A percentile compares a stretch with the other conserved stretches of the same genome.
Evolutionary conservation across 37 sponge, comb jelly and placozoan genomes (phyloP).

Genomic region (Cliona cf. orientalis): DNA sequence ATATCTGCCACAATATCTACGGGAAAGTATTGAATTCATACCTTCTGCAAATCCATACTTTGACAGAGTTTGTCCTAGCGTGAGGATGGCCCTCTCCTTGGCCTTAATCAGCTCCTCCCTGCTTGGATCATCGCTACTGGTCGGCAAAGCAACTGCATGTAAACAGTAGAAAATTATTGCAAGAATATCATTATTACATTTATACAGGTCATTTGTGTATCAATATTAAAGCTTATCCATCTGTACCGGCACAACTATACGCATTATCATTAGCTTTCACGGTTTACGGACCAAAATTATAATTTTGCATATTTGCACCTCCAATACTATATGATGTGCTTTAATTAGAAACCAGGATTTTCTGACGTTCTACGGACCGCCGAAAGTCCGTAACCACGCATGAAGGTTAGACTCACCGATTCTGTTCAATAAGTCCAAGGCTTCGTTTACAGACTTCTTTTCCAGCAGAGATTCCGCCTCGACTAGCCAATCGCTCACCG

Average conservation of each 20-base stretch:
- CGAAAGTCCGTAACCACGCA: too few species aligned
- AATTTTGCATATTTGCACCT: too few species aligned
- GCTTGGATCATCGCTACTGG: too few species aligned
- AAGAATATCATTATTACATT: too few species aligned
- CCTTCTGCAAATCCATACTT: slow-evolving; percentile 63
- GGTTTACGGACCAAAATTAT: too few species aligned
- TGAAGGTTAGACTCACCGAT: slow-evolving; percentile 44
- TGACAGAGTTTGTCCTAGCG: slow-evolving; percentile 67
- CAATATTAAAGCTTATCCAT: too few species aligned
- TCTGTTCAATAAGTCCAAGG: slow-evolving; percentile 43
- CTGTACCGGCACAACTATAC: too few species aligned
- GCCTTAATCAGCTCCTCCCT: slow-evolving; percentile 61
- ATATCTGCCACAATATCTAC: not conserved
- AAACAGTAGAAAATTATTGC: too few species aligned
- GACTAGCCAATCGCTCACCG: slow-evolving; percentile 2
- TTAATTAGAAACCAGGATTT: not conserved
- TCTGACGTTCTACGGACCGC: not conserved
- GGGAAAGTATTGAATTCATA: not conserved
- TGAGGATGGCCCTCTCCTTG: slow-evolving; percentile 75
- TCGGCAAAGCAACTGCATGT: too few species aligned
- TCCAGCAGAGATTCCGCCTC: slow-evolving; percentile 39
- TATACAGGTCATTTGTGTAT: too few species aligned
- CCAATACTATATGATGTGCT: too few species aligned
- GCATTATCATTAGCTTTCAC: too few species aligned
- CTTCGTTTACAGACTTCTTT: slow-evolving; percentile 44